Evolutionary conservation across 2,797 vertebrate species (phyloP), one percentile per base, ranked within the genome.

Genomic region (Scolopax bukidnonensis): DNA sequence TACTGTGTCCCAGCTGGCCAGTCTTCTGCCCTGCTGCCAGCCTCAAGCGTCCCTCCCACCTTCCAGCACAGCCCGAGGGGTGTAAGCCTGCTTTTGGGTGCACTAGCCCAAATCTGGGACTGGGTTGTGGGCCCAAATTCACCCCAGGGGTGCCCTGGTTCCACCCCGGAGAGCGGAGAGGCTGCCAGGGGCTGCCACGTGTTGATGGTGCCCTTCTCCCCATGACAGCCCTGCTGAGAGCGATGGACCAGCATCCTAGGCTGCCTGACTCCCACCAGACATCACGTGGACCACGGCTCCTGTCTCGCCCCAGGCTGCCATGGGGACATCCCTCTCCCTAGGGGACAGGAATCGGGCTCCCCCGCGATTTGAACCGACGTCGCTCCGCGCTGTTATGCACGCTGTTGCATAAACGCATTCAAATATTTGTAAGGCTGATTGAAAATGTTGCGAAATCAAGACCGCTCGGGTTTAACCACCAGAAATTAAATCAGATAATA

Each of bases 401-500:
- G 51, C 80, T 47, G 75, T 91, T 74, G 54, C 41, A 69, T 61
- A 90, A 82, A 87, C 47, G 64, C 65, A 59, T 80, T 94, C 75
- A 92, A 92, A 92, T 92, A 95, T 95, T 96, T 96, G 78, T 89
- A 71, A 95, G 94, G 88, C 89, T 83, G 94, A 94, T 77, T 94
- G 86, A 83, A 94, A 96, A 33, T 40, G 84, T 95, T 89, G 68
- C 81, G 94, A 92, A 93, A 94, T 95, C 84, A 93, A 92, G 93
- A 63, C 81, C 9, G 64, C 84, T 95, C 86, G 59, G 86, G 92
- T 91, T 93, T 93, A 95, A 71, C 88, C 81, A 92, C 64, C 64
- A 95, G 91, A 94, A 96, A 96, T 95, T 95, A 93, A 93, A 95
- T 96, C 94, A 95, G 93, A 96, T 96, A 95, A 96, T 94, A 96